These are phyloP conservation scores for Autographa pulchrina DNA, from an alignment of 2,888 invertebrate genomes.

Conservation along the genomic window DNA sequence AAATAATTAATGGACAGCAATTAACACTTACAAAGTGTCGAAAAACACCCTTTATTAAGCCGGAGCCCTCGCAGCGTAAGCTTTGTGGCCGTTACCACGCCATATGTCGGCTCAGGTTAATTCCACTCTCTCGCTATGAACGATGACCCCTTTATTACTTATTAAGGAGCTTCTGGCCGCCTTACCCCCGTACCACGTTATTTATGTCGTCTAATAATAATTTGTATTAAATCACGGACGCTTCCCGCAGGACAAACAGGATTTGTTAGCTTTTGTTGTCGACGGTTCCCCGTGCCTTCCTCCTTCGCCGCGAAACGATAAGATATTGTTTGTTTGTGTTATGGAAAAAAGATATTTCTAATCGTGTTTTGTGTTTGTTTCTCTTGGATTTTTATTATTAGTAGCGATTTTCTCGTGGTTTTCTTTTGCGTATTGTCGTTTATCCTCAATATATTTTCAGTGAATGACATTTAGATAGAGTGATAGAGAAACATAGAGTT, in stretches of 20 bases:
- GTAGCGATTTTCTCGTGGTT: slow-evolving; percentile 24
- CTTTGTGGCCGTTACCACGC: slow-evolving; percentile 64
- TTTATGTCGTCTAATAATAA: slow-evolving; percentile 89
- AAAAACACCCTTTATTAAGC: slow-evolving; percentile 60
- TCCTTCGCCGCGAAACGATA: slow-evolving; percentile 74
- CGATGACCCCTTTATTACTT: slow-evolving; percentile 89
- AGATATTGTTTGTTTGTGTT: slow-evolving; percentile 76
- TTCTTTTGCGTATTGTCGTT: slow-evolving; percentile 19
- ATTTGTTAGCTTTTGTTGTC: slow-evolving; percentile 88
- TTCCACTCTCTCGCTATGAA: slow-evolving; percentile 79
- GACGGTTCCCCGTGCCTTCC: slow-evolving; percentile 65
- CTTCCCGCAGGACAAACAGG: slow-evolving; percentile 86
- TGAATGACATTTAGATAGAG: not conserved
- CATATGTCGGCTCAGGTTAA: slow-evolving; percentile 83
- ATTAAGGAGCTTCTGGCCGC: slow-evolving; percentile 84
- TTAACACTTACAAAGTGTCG: slow-evolving; percentile 52
- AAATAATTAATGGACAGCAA: slow-evolving; percentile 48
- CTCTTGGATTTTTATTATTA: slow-evolving; percentile 55
- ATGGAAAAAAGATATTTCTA: slow-evolving; percentile 71
- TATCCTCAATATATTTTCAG: slow-evolving; percentile 16
- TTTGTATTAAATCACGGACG: slow-evolving; percentile 89
- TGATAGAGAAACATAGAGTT: not conserved
- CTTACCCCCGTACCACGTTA: slow-evolving; percentile 82
- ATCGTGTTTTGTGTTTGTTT: slow-evolving; percentile 60
- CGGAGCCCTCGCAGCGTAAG: slow-evolving; percentile 47